These are phyloP conservation scores for Acomys russatus DNA, from an alignment of 2,797 vertebrate species.

Conservation along the genomic window DNA sequence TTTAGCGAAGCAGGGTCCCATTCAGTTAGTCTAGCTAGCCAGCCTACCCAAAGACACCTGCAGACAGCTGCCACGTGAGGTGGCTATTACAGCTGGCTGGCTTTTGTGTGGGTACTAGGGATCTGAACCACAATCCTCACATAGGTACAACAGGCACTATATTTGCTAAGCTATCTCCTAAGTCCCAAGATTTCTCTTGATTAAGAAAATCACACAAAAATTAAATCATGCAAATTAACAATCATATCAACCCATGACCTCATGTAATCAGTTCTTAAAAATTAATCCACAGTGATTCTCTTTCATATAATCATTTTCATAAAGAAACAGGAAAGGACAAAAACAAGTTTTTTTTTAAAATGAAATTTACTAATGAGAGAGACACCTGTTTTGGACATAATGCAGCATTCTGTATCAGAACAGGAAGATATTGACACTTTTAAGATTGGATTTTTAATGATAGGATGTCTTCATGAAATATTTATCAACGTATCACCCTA, in stretches of 20 bases:
- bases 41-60: background rate
- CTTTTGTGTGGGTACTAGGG: too few relatives aligned
- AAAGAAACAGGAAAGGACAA: background rate
- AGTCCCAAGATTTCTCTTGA: background rate
- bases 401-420: background rate
- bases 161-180: background rate
- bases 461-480: background rate
- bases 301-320: conserved; percentile 53
- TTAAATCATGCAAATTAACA: background rate
- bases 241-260: background rate
- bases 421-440: background rate
- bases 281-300: background rate
- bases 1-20: background rate
- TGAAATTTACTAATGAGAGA: conserved; percentile 7
- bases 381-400: background rate
- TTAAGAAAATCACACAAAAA: background rate
- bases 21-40: background rate
- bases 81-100: background rate
- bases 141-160: background rate
- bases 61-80: background rate
- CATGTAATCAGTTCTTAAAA: background rate
- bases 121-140: background rate
- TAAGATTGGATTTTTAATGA: background rate
- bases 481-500: conserved; percentile 17
- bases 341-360: background rate